These are phyloP conservation scores for Erebia ligea DNA, from an alignment of 2,888 invertebrate species.

Conservation along the genomic window DNA sequence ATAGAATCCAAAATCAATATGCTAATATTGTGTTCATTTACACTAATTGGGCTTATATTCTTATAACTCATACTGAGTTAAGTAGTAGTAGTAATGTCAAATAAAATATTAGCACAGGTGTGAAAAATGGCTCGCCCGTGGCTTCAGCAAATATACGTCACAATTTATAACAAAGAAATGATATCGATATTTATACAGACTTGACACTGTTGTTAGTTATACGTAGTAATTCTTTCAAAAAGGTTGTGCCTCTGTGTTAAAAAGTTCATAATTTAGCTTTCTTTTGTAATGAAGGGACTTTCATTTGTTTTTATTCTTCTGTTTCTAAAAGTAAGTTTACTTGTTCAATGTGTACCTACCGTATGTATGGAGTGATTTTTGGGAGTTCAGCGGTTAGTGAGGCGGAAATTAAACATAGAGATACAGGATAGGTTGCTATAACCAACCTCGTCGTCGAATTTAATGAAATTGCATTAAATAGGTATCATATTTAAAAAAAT, in stretches of 20 bases:
- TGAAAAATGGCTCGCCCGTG: constrained; percentile 4
- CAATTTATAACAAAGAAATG: not conserved
- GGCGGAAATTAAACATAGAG: too few species aligned
- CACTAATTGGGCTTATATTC: not conserved
- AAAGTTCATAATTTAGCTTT: not conserved
- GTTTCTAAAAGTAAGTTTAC: constrained; percentile 21
- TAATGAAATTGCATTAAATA: too few species aligned
- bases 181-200: not conserved
- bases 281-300: constrained; percentile 9
- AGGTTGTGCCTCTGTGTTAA: constrained; percentile 6
- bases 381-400: too few species aligned
- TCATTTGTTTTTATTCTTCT: constrained; percentile 13
- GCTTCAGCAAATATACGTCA: constrained; percentile 32
- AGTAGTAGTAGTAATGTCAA: constrained; percentile 21
- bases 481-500: too few species aligned
- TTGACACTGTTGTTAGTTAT: not conserved
- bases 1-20: not conserved
- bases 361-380: too few species aligned
- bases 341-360: not conserved
- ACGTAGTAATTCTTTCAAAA: not conserved
- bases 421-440: too few species aligned
- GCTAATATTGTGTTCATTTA: not conserved
- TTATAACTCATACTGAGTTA: not conserved
- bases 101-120: constrained; percentile 36
- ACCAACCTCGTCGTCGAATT: too few species aligned